Evolutionary conservation across 2,888 invertebrate species (phyloP), one percentile per base, ranked within the genome.

Genomic region (Philhelius pedissequus): DNA sequence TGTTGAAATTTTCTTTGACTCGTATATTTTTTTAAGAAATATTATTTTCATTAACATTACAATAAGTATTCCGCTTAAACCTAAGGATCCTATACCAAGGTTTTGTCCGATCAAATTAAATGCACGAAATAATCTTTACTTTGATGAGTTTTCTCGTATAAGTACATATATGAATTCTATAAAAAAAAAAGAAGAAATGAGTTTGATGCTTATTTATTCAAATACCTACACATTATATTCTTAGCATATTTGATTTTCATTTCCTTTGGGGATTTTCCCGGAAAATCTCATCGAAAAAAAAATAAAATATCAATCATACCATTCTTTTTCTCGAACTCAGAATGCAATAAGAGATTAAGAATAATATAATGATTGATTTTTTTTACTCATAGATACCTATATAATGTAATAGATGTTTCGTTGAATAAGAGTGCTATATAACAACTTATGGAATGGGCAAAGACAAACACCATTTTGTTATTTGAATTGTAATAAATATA

Each of bases 161-260:
- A 3, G 8, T 32, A 32, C 7, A 2, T 35, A 35, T 4, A n/a
- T 9, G 9, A 4, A 18, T 13, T n/a, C 4, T 20, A 22, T 48
- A 45, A 15, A 52, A 13, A 52, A 27, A 25, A 25, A 52, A 9
- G 27, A 32, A 52, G 11, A 48, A 9, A 20, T 30, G 18, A 22
- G 20, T 58, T 8, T 22, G n/a, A n/a, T n/a, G 1, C 20, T 25
- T 22, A n/a, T 58, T 58, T 38, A 58, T 22, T 22, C 38, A 18
- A n/a, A 58, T 13, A 11, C 11, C 8, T 58, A n/a, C n/a, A n/a
- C n/a, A n/a, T n/a, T n/a, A n/a, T n/a, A 38, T 38, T 38, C 7
- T 58, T 35, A 38, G 35, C 38, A 58, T 58, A 25, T 58, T 58
- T 58, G 58, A 11, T 25, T 58, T 58, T 58, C 22, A 58, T 58